A percentile compares a stretch with the other conserved stretches of the same genome.
Evolutionary conservation across 2,113 vertebrate species (phyloP).

Genomic region (Melanocharis versteri): DNA sequence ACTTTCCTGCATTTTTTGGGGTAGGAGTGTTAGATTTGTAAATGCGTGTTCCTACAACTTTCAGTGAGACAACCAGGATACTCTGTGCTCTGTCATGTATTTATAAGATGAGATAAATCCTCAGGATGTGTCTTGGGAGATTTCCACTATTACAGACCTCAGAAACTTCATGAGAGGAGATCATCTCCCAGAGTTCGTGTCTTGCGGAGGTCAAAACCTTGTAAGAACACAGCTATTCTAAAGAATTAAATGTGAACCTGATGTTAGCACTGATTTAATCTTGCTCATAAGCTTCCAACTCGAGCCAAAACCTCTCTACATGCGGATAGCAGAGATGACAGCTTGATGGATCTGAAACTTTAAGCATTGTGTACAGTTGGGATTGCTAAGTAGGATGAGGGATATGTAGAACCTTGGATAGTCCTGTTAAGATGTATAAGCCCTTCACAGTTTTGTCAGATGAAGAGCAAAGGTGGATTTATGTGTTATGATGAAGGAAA

Average conservation of each 20-base stretch:
- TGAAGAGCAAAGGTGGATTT: slow-evolving; percentile 18
- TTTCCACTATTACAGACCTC: neutral
- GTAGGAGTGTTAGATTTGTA: neutral
- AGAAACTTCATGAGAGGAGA: neutral
- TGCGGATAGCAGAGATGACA: neutral
- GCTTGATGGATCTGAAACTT: slow-evolving; percentile 49
- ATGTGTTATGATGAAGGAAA: neutral
- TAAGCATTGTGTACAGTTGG: neutral
- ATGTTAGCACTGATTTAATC: slow-evolving; percentile 47
- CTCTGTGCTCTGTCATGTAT: neutral
- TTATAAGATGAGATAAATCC: neutral
- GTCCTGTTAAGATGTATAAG: slow-evolving; percentile 11
- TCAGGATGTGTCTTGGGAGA: neutral
- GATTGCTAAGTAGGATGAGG: slow-evolving; percentile 2
- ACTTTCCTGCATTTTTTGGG: neutral
- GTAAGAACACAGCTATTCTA: neutral
- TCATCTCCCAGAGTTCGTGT: neutral
- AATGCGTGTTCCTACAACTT: neutral
- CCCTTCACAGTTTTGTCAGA: slow-evolving; percentile 3
- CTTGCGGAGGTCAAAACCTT: slow-evolving; percentile 21
- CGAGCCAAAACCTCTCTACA: neutral
- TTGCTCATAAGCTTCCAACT: slow-evolving; percentile 10
- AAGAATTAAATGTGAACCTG: slow-evolving; percentile 29
- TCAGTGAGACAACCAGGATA: neutral
- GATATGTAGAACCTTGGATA: neutral